These are phyloP conservation scores for Sceloporus undulatus DNA, from an alignment of 2,113 vertebrate species.

Conservation along the genomic window DNA sequence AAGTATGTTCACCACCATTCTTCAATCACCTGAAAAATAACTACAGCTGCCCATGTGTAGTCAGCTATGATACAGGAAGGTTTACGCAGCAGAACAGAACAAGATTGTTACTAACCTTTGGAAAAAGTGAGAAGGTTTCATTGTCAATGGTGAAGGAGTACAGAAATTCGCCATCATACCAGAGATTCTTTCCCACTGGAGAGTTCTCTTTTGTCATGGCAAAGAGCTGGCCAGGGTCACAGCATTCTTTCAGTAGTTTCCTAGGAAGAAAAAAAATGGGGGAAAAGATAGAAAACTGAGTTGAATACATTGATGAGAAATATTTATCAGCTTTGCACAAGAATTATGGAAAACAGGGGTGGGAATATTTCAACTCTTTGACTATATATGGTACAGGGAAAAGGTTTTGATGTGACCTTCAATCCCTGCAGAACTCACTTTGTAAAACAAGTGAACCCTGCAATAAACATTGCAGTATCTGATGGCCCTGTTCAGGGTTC, in stretches of 20 bases:
- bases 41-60: not conserved
- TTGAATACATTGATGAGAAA: not conserved
- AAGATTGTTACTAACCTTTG: constrained; percentile 83
- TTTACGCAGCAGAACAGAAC: not conserved
- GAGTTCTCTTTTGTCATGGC: constrained; percentile 93
- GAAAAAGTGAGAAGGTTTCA: constrained; percentile 89
- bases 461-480: no score
- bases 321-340: not conserved
- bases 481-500: no score
- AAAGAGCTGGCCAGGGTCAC: constrained; percentile 88
- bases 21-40: not conserved
- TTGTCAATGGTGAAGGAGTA: constrained; percentile 94
- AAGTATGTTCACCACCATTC: no score
- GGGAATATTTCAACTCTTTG: no score
- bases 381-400: no score
- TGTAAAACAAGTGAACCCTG: no score
- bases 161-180: constrained; percentile 95
- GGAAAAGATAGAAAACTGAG: not conserved
- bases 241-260: constrained; percentile 91
- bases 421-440: no score
- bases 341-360: not conserved
- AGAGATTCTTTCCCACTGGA: constrained; percentile 91
- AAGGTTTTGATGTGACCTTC: no score
- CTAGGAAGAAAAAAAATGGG: constrained; percentile 71
- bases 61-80: no score